Evolutionary conservation across 2,113 vertebrate genomes (phyloP), one percentile per base, ranked within the genome.

Genomic region (Eptesicus fuscus): DNA sequence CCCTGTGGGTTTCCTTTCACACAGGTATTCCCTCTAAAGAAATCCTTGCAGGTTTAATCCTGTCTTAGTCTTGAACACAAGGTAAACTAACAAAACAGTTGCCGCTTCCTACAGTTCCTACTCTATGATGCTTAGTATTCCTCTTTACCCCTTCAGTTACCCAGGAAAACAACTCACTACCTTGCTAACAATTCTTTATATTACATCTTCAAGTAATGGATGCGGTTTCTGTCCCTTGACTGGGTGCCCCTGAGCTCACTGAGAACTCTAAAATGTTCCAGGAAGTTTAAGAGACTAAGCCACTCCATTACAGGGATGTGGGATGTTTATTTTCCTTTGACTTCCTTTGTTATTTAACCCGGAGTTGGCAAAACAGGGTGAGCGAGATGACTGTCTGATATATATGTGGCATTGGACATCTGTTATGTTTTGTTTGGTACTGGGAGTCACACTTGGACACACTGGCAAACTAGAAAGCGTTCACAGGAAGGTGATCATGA

Each of bases 301-400:
- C 51, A 42, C 10, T 80, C 76, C 59, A 83, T 80, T 78, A 79
- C 83, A 78, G 42, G 70, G 47, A 61, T 44, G 56, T 73, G 76
- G 70, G 25, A 49, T 91, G 69, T 79, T 96, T 88, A 23, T 44
- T 90, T 92, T 85, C 69, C 78, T 37, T 83, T 40, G 42, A 59
- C 35, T 92, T 88, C 61, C 63, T 42, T 84, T 91, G 77, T 94
- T 95, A 77, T 70, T 95, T 88, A 90, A 67, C 51, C 23, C 73
- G 35, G 77, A 91, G 61, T 35, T 91, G 93, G 91, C 67, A 88
- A 86, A 95, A 95, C 93, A 92, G 71, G 71, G 90, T 92, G 94
- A 95, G 44, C 40, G 3, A 92, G 77, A 78, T 63, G 73, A 90
- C 73, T 51, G 88, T 59, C 44, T 87, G 80, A 32, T 80, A 53